Evolutionary conservation across 2,113 vertebrate species (phyloP), one percentile per base, ranked within the genome.

Genomic region (Eurystomus gularis): DNA sequence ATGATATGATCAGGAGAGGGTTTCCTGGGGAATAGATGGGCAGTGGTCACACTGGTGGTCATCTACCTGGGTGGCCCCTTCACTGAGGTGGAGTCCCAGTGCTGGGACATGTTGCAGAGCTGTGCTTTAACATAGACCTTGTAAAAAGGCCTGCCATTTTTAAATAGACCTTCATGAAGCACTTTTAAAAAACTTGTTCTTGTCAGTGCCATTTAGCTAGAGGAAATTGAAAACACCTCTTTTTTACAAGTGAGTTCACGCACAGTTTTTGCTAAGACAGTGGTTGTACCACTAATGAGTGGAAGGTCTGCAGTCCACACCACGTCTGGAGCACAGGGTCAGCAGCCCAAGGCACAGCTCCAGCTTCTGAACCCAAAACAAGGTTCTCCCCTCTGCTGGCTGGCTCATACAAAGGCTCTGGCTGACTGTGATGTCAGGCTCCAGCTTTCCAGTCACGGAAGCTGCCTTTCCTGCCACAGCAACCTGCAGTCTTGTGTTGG

Each of bases 261-360:
- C 17, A 24, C 8, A 29, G 20, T 7, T 76, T 90, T 70, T 54
- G 9, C 3, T 42, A 66, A 42, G 57, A 14, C 28, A 18, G 13
- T n/a, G 25, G 31, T 29, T 0, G 1, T 1, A 33, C 4, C 13
- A n/a, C 6, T 40, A 7, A n/a, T 28, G 13, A 69, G 15, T 28
- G n/a, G 31, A 44, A 68, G 49, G 29, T 65, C 55, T 80, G 31
- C 17, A 69, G 77, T 37, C 25, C 24, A 10, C 0, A 1, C 24
- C 25, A n/a, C 40, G 35, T 5, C 35, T 78, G 52, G 35, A 78
- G 49, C 54, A 13, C 7, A 39, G 42, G 10, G 11, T 69, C 37
- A 40, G 49, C 54, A 64, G 8, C 37, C 39, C 12, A 39, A 54
- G 54, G 21, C 7, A 12, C 61, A 24, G 14, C 44, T 58, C 64